Percentiles rank a stretch among this genome's conserved stretches.
phyloP scores from a whole-genome alignment of 2,113 vertebrate genomes.

The Rhombomys opimus region DNA sequence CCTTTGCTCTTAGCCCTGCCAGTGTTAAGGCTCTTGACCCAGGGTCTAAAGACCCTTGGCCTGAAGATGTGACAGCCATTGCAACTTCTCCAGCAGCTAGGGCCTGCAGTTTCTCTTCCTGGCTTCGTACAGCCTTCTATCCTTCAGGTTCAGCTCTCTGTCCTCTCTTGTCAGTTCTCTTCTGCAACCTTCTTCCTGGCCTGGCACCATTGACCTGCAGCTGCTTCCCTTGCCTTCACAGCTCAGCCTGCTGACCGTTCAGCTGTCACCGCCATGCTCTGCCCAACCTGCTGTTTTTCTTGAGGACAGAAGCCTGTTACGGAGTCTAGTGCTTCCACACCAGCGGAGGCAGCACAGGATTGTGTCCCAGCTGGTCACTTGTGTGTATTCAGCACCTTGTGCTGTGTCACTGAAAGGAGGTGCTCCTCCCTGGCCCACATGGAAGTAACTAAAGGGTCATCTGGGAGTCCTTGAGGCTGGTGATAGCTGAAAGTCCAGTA shows the following conservation, averaged over 20 bases:
- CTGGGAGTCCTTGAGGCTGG: background rate
- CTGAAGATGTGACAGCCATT: background rate
- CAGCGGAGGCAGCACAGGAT: background rate
- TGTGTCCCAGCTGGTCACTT: no score
- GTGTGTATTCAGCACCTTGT: background rate
- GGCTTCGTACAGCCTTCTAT: background rate
- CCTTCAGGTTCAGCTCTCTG: background rate
- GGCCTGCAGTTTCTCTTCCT: background rate
- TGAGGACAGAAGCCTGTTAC: background rate
- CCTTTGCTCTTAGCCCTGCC: background rate
- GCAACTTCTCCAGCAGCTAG: background rate
- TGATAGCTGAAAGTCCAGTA: background rate
- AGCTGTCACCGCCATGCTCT: no score
- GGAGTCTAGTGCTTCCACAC: background rate
- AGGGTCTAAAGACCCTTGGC: background rate
- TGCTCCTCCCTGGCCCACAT: background rate
- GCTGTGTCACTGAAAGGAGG: background rate
- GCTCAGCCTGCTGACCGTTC: background rate
- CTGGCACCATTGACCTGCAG: background rate
- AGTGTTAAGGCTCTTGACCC: background rate
- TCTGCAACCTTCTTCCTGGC: background rate
- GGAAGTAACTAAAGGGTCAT: background rate
- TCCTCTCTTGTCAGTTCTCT: background rate
- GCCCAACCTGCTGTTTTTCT: background rate
- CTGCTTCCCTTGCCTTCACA: background rate